Evolutionary conservation across 1,140 invertebrate species (phyloP).

Genomic region (Halictus rubicundus): DNA sequence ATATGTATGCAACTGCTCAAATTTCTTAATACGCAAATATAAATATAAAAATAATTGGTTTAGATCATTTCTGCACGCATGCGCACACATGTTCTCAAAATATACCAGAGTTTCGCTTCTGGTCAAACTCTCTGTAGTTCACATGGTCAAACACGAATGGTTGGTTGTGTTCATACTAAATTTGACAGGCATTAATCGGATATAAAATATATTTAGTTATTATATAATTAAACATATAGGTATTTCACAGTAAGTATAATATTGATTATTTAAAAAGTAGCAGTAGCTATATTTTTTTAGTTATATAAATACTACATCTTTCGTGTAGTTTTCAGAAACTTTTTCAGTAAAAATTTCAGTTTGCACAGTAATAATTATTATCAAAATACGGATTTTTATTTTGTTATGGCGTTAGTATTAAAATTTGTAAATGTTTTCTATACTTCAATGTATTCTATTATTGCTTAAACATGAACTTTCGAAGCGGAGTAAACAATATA

Average conservation of each 20-base stretch:
- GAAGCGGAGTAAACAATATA: not conserved
- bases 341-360: not conserved
- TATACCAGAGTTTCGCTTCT: too few species aligned
- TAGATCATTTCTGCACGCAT: too few species aligned
- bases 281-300: not conserved
- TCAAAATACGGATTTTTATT: not conserved
- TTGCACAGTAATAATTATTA: not conserved
- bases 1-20: too few species aligned
- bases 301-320: not conserved
- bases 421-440: not conserved
- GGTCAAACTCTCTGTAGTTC: not conserved
- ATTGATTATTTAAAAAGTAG: not conserved
- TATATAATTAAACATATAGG: not conserved
- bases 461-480: not conserved
- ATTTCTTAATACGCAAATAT: too few species aligned
- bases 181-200: not conserved
- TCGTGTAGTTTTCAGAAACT: not conserved
- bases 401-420: not conserved
- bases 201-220: not conserved
- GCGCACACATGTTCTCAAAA: too few species aligned
- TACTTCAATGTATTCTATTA: not conserved
- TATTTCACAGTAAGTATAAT: conserved; percentile 10
- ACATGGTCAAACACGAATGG: not conserved
- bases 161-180: not conserved
- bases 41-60: too few species aligned